A percentile compares a stretch with the other conserved stretches of the same genome.
Conservation (phyloP, 2,797 vertebrate genomes). For the Chaetophractus vellerosus region DNA sequence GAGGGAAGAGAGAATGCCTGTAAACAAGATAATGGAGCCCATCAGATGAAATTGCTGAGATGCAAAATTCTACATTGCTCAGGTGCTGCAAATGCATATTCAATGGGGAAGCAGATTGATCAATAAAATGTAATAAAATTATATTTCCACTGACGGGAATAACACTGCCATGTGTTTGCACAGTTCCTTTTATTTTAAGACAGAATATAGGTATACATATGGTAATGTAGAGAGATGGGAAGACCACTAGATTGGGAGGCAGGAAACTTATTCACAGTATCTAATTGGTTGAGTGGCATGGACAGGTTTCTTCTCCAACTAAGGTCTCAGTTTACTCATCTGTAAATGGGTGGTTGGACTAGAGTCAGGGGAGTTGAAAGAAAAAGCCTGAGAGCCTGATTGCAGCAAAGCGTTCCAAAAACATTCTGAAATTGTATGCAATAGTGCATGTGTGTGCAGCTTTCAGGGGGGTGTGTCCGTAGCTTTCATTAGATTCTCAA, state of each 20-base stretch:
- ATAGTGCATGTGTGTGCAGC: background rate
- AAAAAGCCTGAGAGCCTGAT: background rate
- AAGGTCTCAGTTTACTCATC: background rate
- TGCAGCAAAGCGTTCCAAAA: background rate
- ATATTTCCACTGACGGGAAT: background rate
- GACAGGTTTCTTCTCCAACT: background rate
- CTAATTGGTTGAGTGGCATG: too few relatives aligned
- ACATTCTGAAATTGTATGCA: background rate
- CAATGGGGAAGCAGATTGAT: background rate
- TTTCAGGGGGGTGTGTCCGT: background rate
- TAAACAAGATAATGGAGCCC: constrained; percentile 58
- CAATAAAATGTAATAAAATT: constrained; percentile 40
- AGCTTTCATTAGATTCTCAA: background rate
- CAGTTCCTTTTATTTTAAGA: constrained; percentile 16
- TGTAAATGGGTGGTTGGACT: background rate
- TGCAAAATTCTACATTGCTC: background rate
- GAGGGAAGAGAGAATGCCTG: background rate
- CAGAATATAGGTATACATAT: background rate
- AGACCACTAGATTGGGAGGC: too few relatives aligned
- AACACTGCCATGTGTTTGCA: background rate
- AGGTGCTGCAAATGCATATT: background rate
- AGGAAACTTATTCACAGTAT: background rate
- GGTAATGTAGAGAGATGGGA: background rate
- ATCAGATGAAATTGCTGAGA: background rate
- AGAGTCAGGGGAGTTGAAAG: background rate